Evolutionary conservation across 1,140 invertebrate genomes (phyloP).

Genomic region (Drosophila punjabiensis): DNA sequence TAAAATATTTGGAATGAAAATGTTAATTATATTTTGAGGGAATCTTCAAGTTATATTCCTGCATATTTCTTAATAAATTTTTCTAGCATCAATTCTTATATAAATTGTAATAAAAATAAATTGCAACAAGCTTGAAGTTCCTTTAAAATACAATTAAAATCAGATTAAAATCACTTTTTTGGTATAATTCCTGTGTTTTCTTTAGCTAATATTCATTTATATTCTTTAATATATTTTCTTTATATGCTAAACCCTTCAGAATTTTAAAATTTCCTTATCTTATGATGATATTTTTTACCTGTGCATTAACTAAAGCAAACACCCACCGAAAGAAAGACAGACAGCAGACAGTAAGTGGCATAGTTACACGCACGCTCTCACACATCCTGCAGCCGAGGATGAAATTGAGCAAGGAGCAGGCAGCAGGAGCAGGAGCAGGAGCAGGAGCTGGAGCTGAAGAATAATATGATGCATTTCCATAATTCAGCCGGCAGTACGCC

Average conservation of each 20-base stretch:
- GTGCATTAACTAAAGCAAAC: conserved; percentile 58
- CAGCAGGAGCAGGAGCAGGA: background rate
- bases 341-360: conserved; percentile 73
- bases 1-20: background rate
- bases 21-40: background rate
- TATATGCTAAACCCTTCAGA: background rate
- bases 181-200: background rate
- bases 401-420: background rate
- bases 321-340: conserved; percentile 7
- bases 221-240: background rate
- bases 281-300: background rate
- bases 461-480: conserved; percentile 72
- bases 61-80: background rate
- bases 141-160: no score
- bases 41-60: background rate
- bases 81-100: background rate
- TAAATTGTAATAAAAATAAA: background rate
- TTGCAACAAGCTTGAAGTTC: background rate
- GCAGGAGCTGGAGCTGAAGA: conserved; percentile 13
- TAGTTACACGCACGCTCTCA: conserved; percentile 62
- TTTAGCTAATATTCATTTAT: background rate
- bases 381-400: conserved; percentile 29
- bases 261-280: background rate
- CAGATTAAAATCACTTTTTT: background rate
- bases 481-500: conserved; percentile 49